Evolutionary conservation across 2,888 invertebrate genomes (phyloP).

Genomic region (Agapostemon virescens): DNA sequence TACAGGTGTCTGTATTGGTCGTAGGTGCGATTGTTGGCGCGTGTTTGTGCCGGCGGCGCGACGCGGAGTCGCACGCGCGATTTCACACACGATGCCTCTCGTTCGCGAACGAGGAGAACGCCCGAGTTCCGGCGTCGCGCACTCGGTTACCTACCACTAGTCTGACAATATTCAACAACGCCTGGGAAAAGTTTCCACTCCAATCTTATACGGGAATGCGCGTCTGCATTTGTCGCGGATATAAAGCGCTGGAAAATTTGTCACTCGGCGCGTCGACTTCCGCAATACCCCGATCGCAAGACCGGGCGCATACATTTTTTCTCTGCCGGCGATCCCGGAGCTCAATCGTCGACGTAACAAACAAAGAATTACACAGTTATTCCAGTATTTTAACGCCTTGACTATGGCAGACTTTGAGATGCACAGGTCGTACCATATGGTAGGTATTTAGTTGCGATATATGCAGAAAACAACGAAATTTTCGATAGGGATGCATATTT

Average conservation of each 20-base stretch:
- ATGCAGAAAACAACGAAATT: too few relatives aligned
- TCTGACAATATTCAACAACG: conserved; percentile 51
- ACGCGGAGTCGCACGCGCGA: conserved; percentile 31
- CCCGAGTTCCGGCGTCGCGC: conserved; percentile 5
- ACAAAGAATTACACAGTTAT: background rate
- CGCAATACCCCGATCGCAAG: conserved; percentile 15
- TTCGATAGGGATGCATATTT: too few relatives aligned
- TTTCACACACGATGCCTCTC: conserved; percentile 34
- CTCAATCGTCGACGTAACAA: background rate
- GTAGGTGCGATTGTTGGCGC: background rate
- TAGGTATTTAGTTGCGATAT: too few relatives aligned
- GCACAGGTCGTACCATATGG: too few relatives aligned
- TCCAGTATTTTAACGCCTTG: background rate
- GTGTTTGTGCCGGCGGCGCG: background rate
- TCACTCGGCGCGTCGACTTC: conserved; percentile 30
- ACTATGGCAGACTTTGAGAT: too few relatives aligned
- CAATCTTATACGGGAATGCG: conserved; percentile 45
- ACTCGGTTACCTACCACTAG: conserved; percentile 25
- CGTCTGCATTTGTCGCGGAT: conserved; percentile 67
- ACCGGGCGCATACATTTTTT: background rate
- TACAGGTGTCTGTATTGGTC: background rate
- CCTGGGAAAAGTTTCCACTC: conserved; percentile 51
- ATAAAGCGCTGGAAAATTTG: conserved; percentile 67
- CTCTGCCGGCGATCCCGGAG: background rate
- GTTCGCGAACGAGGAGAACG: conserved; percentile 16